Evolutionary conservation across 2,888 invertebrate genomes (phyloP), one percentile per base, ranked within the genome.

Genomic region (Syritta pipiens): DNA sequence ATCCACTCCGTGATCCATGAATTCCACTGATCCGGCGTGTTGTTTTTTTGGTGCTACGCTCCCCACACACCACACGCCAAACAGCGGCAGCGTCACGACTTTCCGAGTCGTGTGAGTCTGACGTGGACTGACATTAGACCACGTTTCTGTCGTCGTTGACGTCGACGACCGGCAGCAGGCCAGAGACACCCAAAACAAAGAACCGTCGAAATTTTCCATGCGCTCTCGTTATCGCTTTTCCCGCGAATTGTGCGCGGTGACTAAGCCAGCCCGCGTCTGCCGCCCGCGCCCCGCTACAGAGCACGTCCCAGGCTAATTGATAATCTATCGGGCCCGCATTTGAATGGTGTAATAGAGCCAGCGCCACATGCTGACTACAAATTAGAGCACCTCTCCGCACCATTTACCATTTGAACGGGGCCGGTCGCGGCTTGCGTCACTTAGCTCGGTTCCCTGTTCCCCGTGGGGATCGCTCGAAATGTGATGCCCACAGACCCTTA

Each of bases 1-100:
- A 79, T 74, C 62, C 72, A 60, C 62, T 79, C 74, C 74, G 79
- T 79, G 68, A 74, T 79, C 74, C 68, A 68, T 79, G 79, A 79
- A 79, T 79, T 79, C 79, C 74, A 60, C 55, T 40, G 74, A 53
- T 51, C 9, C n/a, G n/a, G 26, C 20, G 40, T 32, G 24, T 22
- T 49, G 57, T 57, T 59, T 20, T 59, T 49, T 49, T 42, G 37
- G 35, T 51, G 35, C 53, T 26, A 4, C 10, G 4, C 22, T 17
- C 14, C 19, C 28, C 30, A 30, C 20, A 60, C 55, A 59, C 49
- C 30, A 59, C 42, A 67, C 12, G n/a, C 17, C 37, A 65, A 69
- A 74, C 67, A n/a, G n/a, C n/a, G 30, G 12, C 46, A 74, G 35
- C 67, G 79, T 79, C 79, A 79, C 79, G 79, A 79, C 62, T 79